Evolutionary conservation across 1,140 invertebrate species (phyloP).

Genomic region (Conus ventricosus): DNA sequence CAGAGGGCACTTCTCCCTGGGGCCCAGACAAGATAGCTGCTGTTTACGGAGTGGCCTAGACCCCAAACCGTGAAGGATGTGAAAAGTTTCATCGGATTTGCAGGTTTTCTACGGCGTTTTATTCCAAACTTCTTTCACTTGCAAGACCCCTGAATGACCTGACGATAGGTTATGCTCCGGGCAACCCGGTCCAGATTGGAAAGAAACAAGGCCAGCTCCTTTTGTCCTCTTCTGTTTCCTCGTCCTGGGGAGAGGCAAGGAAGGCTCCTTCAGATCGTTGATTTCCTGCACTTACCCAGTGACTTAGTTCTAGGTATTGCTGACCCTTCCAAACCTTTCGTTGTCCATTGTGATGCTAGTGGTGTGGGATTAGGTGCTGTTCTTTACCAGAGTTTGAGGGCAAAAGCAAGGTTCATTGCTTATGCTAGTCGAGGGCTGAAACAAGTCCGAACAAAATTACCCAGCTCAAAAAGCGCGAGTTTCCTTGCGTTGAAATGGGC

Average conservation of each 20-base stretch:
- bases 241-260: neutral
- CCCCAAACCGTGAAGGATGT: slow-evolving; percentile 10
- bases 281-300: neutral
- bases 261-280: neutral
- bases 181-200: neutral
- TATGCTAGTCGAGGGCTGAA: slow-evolving; percentile 43
- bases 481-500: slow-evolving; percentile 3
- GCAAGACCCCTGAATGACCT: no score
- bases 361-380: neutral
- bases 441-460: slow-evolving; percentile 40
- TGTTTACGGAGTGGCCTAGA: neutral
- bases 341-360: neutral
- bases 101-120: slow-evolving; percentile 8
- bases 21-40: slow-evolving; percentile 10
- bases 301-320: neutral
- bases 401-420: neutral
- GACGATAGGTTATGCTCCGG: no score
- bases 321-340: neutral
- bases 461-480: neutral
- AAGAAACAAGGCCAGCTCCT: neutral
- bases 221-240: neutral
- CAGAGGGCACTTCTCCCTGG: slow-evolving; percentile 3
- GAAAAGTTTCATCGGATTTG: slow-evolving; percentile 19
- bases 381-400: neutral
- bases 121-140: neutral